Evolutionary conservation across 2,888 invertebrate species (phyloP).

Genomic region (Cacoxenus indagator): DNA sequence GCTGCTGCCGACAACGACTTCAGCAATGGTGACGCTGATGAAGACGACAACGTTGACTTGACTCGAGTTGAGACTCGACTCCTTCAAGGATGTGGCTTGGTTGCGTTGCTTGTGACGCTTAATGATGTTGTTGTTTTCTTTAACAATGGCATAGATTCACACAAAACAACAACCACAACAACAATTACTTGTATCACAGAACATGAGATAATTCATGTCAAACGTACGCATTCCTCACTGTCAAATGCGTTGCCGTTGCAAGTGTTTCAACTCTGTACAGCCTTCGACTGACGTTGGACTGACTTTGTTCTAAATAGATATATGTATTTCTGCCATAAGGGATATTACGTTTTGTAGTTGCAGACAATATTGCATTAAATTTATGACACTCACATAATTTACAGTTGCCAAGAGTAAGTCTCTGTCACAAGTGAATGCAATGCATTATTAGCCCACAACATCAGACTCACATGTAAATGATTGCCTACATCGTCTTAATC

Average conservation of each 20-base stretch:
- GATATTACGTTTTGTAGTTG: too few species aligned
- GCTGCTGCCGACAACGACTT: neutral
- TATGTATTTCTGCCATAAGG: too few species aligned
- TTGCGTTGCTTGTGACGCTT: neutral
- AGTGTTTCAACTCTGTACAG: too few species aligned
- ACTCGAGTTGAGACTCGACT: neutral
- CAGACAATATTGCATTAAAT: neutral
- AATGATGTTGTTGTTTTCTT: conserved; percentile 1
- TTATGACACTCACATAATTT: neutral
- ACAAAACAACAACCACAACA: neutral
- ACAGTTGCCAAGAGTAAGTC: too few species aligned
- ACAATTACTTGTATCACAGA: neutral
- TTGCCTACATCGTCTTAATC: neutral
- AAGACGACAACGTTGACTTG: neutral
- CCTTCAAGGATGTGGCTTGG: neutral
- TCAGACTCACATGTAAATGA: neutral
- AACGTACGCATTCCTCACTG: conserved; percentile 7
- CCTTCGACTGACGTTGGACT: neutral
- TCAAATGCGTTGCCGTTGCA: neutral
- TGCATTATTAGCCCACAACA: neutral
- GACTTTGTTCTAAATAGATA: too few species aligned
- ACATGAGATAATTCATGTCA: conserved; percentile 5
- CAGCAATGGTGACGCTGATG: neutral
- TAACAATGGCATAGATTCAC: neutral
- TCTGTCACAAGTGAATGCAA: neutral